phyloP scores from a whole-genome alignment of 2,888 invertebrate genomes.

The Lamellibrachia columna region DNA sequence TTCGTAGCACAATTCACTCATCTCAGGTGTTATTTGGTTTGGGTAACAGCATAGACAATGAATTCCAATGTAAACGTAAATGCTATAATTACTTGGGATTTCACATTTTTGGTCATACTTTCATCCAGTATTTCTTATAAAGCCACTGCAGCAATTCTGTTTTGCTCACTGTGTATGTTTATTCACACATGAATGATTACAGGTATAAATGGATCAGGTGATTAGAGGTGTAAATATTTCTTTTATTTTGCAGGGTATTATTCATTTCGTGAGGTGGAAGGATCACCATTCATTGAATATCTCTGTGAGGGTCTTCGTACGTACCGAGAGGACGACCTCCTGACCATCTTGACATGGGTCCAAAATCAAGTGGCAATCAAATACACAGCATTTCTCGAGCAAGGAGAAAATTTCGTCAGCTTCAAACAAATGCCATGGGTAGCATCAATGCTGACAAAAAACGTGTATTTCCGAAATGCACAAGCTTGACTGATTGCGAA shows the following conservation, averaged over 20 bases:
- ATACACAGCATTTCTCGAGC: not conserved
- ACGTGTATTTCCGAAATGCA: not conserved
- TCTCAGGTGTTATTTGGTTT: too few species aligned
- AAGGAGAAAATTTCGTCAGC: not conserved
- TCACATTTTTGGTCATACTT: too few species aligned
- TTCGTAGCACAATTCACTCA: too few species aligned
- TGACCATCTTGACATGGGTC: not conserved
- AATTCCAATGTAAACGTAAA: too few species aligned
- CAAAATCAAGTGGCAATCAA: not conserved
- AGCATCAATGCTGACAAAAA: constrained; percentile 4
- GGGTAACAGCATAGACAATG: too few species aligned
- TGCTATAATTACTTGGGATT: too few species aligned
- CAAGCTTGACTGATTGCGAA: too few species aligned
- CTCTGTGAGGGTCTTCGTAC: not conserved
- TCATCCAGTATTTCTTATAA: too few species aligned
- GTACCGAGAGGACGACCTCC: not conserved
- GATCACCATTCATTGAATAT: not conserved
- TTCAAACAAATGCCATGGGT: not conserved
- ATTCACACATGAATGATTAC: too few species aligned
- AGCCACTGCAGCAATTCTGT: too few species aligned
- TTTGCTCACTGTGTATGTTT: too few species aligned
- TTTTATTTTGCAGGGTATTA: not conserved
- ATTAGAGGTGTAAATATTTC: not conserved
- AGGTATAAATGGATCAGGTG: not conserved
- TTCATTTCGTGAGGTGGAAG: not conserved